Percentiles rank a stretch among this genome's conserved stretches.
phyloP scores from a whole-genome alignment of 92 coral and sea anemone species.

The Blastomussa wellsi region DNA sequence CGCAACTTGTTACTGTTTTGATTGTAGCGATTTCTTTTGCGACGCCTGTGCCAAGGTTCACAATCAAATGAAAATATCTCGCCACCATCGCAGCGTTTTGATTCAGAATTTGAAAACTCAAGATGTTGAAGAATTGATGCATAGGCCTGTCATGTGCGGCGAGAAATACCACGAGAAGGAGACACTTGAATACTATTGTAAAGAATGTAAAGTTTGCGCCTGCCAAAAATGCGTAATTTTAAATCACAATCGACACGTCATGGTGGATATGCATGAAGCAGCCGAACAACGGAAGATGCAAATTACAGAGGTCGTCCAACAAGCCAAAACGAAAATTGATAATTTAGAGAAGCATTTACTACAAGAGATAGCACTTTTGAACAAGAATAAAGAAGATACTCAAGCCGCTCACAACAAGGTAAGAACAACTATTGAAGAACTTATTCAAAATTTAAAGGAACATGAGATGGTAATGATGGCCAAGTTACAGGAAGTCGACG shows the following conservation, averaged over 20 bases:
- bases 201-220: constrained; percentile 25
- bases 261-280: constrained; percentile 17
- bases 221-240: constrained; percentile 15
- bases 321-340: neutral
- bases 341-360: neutral
- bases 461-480: constrained; percentile 15
- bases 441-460: constrained; percentile 16
- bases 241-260: constrained; percentile 21
- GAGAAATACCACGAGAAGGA: constrained; percentile 22
- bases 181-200: constrained; percentile 1
- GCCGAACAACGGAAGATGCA: neutral
- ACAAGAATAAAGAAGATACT: neutral
- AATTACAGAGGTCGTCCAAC: neutral
- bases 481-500: neutral
- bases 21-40: constrained; percentile 17
- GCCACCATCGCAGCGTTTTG: constrained; percentile 24
- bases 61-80: constrained; percentile 6
- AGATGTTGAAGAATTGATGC: constrained; percentile 4
- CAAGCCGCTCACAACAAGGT: neutral
- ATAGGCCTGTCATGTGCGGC: neutral
- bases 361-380: neutral
- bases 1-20: constrained; percentile 29
- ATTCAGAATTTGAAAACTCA: constrained; percentile 8
- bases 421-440: constrained; percentile 5
- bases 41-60: constrained; percentile 14